Evolutionary conservation across 2,888 invertebrate species (phyloP), one percentile per base, ranked within the genome.

Genomic region (Agrilus mali): DNA sequence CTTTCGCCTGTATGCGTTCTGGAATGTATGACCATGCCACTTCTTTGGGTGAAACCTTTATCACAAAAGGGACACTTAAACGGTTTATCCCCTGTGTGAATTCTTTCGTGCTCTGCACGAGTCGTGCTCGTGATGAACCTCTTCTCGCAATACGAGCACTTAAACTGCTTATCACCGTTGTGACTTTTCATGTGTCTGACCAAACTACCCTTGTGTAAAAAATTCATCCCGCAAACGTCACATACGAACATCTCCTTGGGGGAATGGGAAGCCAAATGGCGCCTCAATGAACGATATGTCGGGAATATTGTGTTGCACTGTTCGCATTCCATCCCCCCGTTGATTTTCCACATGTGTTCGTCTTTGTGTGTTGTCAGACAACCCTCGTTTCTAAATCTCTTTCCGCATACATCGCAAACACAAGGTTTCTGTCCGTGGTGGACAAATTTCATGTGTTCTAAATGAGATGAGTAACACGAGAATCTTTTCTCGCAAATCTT

Each of bases 11-110:
- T 56, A 48, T 52, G 55, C 5, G 48, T 50, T 22, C 60, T 48
- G 43, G 55, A 52, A 46, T 64, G 64, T 37, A 57, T 55, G 20
- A 55, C 59, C 5, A 63, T 37, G 4, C n/a, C 31, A n/a, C 13
- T 38, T 53, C 72, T 71, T 60, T 73, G 72, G 40, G 70, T 71
- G 60, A 73, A 73, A 1, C 70, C 71, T 53, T 72, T 72, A 44
- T 71, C 45, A 33, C 50, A 47, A 17, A 40, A 38, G 10, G 40
- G 33, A 27, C 50, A 50, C 2, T 41, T 43, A 40, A 44, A 47
- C 2, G 73, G 72, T 48, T 70, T 72, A 12, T 68, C 62, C 7
- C 69, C 70, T 1, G 63, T 61, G 50, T 74, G 74, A 39, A 67
- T 66, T 20, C 66, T 57, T 37, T 66, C 65, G 46, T 74, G 74